Evolutionary conservation across 92 coral and sea anemone species (phyloP), one percentile per base, ranked within the genome.

Genomic region (Zoanthus sociatus): DNA sequence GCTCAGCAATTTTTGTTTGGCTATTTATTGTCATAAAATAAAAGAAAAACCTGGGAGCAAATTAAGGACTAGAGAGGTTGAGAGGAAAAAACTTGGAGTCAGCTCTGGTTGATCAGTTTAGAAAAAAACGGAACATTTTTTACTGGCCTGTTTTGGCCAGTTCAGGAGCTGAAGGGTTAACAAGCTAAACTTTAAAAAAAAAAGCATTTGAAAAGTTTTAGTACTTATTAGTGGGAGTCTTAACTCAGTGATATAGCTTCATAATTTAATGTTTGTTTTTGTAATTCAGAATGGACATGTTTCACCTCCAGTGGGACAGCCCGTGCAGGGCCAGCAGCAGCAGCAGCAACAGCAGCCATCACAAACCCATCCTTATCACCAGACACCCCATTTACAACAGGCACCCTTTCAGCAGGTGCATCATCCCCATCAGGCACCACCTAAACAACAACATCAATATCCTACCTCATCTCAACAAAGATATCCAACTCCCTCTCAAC

Each of bases 401-500:
- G 86, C 78, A 32, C 87, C 26, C 12, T 82, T 17, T 44, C 92
- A 83, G 5, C 79, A 60, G 18, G 83, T 45, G 21, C 75, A 33
- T 9, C 77, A 13, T 31, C 47, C 74, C 5, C 46, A 11, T 3
- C 74, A 69, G n/a, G 26, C 8, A 6, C 74, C 20, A 12, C 72
- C 5, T 37, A 37, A 37, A 12, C 88, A 75, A 44, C 82, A 67
- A 30, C 89, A 90, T 67, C 78, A 61, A 11, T 74, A 86, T 26
- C 84, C 92, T 17, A 92, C 77, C 20, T 69, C 79, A 68, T 86
- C 76, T 17, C 76, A 86, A 16, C 82, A 77, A 17, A 68, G 32
- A 30, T 89, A 86, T 16, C 81, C 76, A 45, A 61, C 84, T n/a
- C 79, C 83, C 26, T 78, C 82, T 14, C 92, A 84, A 50, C 75